Conservation (phyloP, 2,797 vertebrate genomes). For the Coranthus polyacanthus region DNA sequence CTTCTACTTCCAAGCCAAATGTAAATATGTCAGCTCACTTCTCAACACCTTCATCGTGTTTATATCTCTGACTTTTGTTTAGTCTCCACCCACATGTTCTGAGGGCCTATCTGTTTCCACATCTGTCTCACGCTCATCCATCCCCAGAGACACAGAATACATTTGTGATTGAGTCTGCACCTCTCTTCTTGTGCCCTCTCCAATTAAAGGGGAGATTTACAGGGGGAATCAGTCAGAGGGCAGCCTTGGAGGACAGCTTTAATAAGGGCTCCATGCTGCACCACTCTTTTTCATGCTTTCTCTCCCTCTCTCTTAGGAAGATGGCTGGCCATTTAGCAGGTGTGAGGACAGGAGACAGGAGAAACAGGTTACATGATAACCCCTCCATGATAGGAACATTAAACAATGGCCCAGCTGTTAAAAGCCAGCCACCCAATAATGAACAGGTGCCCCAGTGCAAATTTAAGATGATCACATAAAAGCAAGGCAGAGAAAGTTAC, state of each 20-base stretch:
- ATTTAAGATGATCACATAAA: slow-evolving; percentile 58
- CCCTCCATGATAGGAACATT: slow-evolving; percentile 66
- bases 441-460: slow-evolving; percentile 45
- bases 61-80: slow-evolving; percentile 61
- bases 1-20: slow-evolving; percentile 58
- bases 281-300: slow-evolving; percentile 63
- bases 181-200: slow-evolving; percentile 76
- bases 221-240: slow-evolving; percentile 82
- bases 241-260: slow-evolving; percentile 82
- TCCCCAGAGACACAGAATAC: slow-evolving; percentile 55
- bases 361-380: slow-evolving; percentile 68
- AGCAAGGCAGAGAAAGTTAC: slow-evolving; percentile 40
- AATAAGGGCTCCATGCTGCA: slow-evolving; percentile 78
- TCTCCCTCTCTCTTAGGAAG: slow-evolving; percentile 53
- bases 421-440: slow-evolving; percentile 57
- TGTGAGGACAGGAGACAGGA: slow-evolving; percentile 60
- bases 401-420: slow-evolving; percentile 59
- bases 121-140: slow-evolving; percentile 13
- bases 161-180: slow-evolving; percentile 72
- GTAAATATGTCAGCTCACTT: slow-evolving; percentile 76
- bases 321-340: slow-evolving; percentile 73
- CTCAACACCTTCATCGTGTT: slow-evolving; percentile 62
- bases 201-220: slow-evolving; percentile 86
- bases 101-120: slow-evolving; percentile 12
- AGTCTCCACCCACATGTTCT: slow-evolving; percentile 55